Evolutionary conservation across 2,797 vertebrate genomes (phyloP).

Genomic region (Pteropus rufus): DNA sequence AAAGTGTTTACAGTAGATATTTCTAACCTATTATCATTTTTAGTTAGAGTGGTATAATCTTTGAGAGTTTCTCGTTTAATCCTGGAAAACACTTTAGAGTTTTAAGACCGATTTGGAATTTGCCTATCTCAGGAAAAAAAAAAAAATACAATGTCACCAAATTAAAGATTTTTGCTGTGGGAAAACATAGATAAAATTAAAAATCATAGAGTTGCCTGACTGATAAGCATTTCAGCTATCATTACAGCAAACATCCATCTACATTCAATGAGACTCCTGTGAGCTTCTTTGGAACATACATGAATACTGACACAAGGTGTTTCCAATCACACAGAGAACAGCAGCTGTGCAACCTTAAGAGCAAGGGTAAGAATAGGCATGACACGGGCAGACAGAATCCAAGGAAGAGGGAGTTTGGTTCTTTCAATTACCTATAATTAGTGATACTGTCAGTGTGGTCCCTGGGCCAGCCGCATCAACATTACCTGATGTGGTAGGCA

Average conservation of each 20-base stretch:
- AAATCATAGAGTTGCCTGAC: slow-evolving; percentile 70
- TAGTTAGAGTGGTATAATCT: slow-evolving; percentile 42
- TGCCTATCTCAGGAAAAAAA: slow-evolving; percentile 54
- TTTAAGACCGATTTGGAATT: slow-evolving; percentile 72
- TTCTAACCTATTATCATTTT: not conserved
- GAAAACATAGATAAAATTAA: slow-evolving; percentile 78
- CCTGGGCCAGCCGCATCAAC: not conserved
- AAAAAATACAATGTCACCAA: slow-evolving; percentile 55
- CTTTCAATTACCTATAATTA: not conserved
- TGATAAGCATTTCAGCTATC: slow-evolving; percentile 74
- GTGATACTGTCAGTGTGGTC: not conserved
- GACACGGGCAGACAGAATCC: not conserved
- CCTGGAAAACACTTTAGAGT: slow-evolving; percentile 57
- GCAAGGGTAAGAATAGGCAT: not conserved
- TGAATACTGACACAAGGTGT: not conserved
- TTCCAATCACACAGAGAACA: not conserved
- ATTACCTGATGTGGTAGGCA: not conserved
- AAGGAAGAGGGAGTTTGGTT: not conserved
- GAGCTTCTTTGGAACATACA: not conserved
- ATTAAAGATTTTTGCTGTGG: slow-evolving; percentile 71
- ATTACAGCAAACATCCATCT: slow-evolving; percentile 55
- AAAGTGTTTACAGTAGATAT: not conserved
- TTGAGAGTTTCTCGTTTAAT: slow-evolving; percentile 72
- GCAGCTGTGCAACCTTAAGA: not conserved
- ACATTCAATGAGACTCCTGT: slow-evolving; percentile 67